phyloP scores from a whole-genome alignment of 23 tunicate genomes.

The Ciona savignyi region DNA sequence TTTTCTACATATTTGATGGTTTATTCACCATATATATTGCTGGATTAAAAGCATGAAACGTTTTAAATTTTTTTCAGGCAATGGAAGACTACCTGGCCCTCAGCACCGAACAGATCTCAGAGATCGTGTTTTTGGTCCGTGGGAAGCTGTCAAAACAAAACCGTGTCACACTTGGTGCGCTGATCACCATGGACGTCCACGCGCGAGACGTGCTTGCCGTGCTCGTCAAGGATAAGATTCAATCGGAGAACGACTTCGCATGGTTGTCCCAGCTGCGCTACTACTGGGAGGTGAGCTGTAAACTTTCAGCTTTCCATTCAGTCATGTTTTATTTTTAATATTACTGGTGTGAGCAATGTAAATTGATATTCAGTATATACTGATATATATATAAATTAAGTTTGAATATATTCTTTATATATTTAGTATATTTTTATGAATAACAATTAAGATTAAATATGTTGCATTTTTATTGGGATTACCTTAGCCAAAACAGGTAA shows the following conservation, averaged over 20 bases:
- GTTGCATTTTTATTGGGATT: too few relatives aligned
- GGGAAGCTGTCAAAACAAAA: constrained; percentile 95
- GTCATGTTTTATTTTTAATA: too few relatives aligned
- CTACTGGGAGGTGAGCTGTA: constrained; percentile 99
- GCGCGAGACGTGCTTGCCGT: constrained; percentile 89
- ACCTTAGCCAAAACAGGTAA: too few relatives aligned
- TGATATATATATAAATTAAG: too few relatives aligned
- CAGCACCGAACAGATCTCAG: constrained; percentile 87
- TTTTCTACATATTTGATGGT: too few relatives aligned
- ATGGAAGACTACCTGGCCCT: constrained; percentile 79
- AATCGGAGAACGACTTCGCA: constrained; percentile 70
- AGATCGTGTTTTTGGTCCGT: constrained; percentile 89
- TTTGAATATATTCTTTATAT: too few relatives aligned
- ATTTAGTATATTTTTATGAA: too few relatives aligned
- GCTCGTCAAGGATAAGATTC: constrained; percentile 71
- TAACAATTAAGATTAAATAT: too few relatives aligned
- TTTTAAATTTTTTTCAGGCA: constrained; percentile 42
- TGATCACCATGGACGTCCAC: constrained; percentile 92
- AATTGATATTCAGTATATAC: too few relatives aligned
- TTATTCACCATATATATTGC: background rate
- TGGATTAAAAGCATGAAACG: too few relatives aligned
- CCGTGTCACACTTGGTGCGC: constrained; percentile 92
- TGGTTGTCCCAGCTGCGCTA: constrained; percentile 96
- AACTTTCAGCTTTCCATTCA: too few relatives aligned
- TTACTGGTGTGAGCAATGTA: too few relatives aligned